phyloP scores from a whole-genome alignment of 2,797 vertebrate species.

The Pangasius sanitwongsei region DNA sequence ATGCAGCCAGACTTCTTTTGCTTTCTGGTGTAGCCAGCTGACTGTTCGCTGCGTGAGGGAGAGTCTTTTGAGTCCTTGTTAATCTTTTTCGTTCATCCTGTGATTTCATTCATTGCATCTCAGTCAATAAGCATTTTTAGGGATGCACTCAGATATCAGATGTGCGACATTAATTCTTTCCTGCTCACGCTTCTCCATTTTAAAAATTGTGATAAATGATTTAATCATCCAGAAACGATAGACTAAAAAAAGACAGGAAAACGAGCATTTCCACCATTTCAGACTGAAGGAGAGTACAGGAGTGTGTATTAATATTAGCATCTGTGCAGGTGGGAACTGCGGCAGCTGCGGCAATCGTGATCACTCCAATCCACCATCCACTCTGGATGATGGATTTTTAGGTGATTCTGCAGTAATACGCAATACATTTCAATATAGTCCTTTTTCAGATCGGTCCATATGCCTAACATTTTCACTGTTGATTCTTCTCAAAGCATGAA shows the following conservation, averaged over 20 bases:
- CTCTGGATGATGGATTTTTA: no score
- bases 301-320: neutral
- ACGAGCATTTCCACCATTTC: neutral
- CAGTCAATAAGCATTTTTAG: neutral
- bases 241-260: neutral
- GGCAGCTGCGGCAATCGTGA: no score
- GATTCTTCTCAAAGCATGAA: no score
- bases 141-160: neutral
- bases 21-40: neutral
- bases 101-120: neutral
- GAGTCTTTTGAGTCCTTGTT: neutral
- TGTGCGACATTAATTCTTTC: no score
- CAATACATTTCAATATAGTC: no score
- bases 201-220: no score
- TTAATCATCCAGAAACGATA: neutral
- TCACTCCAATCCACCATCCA: no score
- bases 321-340: neutral
- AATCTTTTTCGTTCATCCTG: neutral
- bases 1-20: neutral
- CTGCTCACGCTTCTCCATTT: no score
- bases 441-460: neutral
- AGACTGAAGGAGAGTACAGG: neutral
- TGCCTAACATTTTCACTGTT: neutral
- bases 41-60: neutral
- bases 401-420: no score